Conservation (phyloP, 2,888 invertebrate genomes). For the Harpagoxenus sublaevis region DNA sequence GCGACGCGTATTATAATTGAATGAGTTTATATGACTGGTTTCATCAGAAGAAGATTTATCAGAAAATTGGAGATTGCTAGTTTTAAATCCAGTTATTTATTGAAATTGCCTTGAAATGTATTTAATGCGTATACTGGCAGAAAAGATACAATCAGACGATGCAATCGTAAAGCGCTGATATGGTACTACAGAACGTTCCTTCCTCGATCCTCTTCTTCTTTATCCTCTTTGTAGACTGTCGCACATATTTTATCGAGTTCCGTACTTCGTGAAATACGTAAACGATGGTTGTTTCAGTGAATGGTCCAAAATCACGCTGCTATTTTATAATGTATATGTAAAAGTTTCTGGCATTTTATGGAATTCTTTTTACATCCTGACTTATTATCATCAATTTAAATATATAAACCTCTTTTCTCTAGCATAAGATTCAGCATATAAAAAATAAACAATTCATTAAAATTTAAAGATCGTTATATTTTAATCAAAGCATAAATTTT, state of each 20-base stretch:
- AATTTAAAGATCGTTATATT: too few species aligned
- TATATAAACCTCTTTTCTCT: background rate
- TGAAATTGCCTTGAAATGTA: constrained; percentile 35
- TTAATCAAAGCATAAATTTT: background rate
- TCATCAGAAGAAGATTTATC: constrained; percentile 27
- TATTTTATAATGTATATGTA: background rate
- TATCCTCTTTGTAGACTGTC: constrained; percentile 6
- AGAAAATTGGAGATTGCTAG: constrained; percentile 44
- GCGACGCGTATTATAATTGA: background rate
- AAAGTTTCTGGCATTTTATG: background rate
- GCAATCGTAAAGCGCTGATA: constrained; percentile 23
- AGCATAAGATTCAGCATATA: background rate
- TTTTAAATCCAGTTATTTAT: constrained; percentile 45
- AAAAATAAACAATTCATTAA: background rate
- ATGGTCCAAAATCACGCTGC: background rate
- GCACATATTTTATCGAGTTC: background rate
- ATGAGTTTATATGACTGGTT: constrained; percentile 2
- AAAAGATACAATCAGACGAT: constrained; percentile 4
- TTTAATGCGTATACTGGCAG: constrained; percentile 37
- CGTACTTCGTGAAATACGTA: background rate
- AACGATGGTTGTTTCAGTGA: background rate
- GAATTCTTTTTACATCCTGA: background rate
- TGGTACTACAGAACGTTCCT: constrained; percentile 14
- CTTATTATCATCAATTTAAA: background rate
- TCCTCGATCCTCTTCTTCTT: background rate